Evolutionary conservation across 2,113 vertebrate species (phyloP), one percentile per base, ranked within the genome.

Genomic region (Actenoides hombroni): DNA sequence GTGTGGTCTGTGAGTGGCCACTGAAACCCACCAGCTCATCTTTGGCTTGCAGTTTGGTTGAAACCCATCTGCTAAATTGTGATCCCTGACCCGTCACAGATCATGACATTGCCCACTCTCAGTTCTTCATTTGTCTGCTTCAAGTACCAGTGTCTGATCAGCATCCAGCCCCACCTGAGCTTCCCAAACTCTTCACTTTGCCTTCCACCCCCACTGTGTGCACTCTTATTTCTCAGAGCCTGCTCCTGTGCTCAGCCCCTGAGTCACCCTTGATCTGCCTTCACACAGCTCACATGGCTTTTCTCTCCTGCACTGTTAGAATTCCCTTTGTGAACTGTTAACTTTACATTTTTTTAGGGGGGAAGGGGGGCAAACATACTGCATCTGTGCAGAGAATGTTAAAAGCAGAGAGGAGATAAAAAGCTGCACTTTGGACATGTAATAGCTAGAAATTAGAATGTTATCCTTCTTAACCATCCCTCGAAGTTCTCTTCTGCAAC

Each of bases 231-330:
- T 80, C 65, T 88, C 67, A 61, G 83, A 76, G 40, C 56, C 80
- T 40, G 13, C 51, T 76, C 33, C 59, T 80, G 49, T 88, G 28
- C 31, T 69, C 67, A 84, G 51, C 42, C 74, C 37, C 33, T 17
- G 46, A 5, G 0, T 51, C 42, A 60, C 42, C 33, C 25, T 24
- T 16, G 39, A 23, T 48, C 61, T 86, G 28, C 39, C 54, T 48
- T 74, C 0, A 0, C 24, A 28, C 13, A 26, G n/a, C 35, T 87
- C 35, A 9, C 6, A 1, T 10, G 57, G 26, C 33, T 83, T 73
- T 83, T 90, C 59, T 91, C 44, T 86, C 79, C 13, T 44, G 53
- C 18, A 3, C 42, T 48, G 17, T 53, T 67, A 35, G 20, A 28
- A 11, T 67, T 51, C 67, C 21, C 13, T 77, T 65, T 67, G 64